Evolutionary conservation across 2,888 invertebrate genomes (phyloP).

Genomic region (Ochropacha duplaris): DNA sequence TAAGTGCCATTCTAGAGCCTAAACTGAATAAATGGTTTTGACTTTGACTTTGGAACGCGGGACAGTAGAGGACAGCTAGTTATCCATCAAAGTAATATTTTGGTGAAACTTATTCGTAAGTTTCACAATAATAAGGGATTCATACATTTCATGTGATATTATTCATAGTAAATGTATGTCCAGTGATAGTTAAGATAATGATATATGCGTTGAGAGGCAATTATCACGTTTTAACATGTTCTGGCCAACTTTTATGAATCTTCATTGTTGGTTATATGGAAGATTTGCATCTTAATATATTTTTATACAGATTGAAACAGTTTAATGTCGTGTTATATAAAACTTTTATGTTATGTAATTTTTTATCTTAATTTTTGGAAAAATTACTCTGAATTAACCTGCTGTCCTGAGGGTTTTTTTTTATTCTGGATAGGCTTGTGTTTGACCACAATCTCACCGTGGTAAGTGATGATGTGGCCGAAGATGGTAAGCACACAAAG

Average conservation of each 20-base stretch:
- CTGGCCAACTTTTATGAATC: not conserved
- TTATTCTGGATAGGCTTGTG: too few relatives aligned
- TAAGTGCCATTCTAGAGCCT: too few relatives aligned
- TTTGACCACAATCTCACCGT: too few relatives aligned
- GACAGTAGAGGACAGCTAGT: too few relatives aligned
- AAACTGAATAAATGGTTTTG: too few relatives aligned
- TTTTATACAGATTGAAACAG: not conserved
- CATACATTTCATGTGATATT: not conserved
- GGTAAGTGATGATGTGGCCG: too few relatives aligned
- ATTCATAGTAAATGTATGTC: not conserved
- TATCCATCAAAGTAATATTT: too few relatives aligned
- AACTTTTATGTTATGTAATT: not conserved
- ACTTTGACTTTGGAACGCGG: too few relatives aligned
- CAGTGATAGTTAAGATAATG: not conserved
- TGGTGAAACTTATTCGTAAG: too few relatives aligned
- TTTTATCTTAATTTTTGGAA: too few relatives aligned
- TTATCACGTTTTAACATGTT: not conserved
- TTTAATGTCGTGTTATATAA: not conserved
- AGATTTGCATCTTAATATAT: not conserved
- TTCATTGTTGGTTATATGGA: not conserved
- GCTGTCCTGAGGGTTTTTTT: too few relatives aligned
- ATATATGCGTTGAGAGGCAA: not conserved
- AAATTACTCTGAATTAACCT: not conserved
- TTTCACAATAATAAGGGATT: not conserved
- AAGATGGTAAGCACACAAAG: too few relatives aligned